Conservation (phyloP, 1,140 invertebrate genomes). For the Ditylenchus dipsaci region DNA sequence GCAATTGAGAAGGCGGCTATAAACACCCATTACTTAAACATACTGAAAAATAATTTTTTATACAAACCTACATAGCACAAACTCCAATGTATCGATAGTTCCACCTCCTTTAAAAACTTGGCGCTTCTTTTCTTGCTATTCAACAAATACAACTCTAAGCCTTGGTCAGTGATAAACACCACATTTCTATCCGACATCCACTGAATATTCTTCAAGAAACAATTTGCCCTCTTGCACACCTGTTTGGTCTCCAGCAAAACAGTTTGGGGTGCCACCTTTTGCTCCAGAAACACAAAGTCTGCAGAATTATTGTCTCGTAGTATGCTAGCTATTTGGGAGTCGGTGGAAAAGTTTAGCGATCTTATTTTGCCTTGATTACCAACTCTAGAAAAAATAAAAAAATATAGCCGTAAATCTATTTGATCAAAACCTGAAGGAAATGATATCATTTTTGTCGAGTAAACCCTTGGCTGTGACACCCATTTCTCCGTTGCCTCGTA, state of each 20-base stretch:
- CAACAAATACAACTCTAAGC: constrained; percentile 21
- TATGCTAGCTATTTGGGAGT: constrained; percentile 17
- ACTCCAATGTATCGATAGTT: constrained; percentile 8
- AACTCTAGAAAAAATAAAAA: constrained; percentile 18
- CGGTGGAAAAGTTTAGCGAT: constrained; percentile 28
- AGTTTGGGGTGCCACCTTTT: neutral
- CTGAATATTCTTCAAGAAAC: constrained; percentile 9
- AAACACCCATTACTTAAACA: no score
- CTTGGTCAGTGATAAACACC: constrained; percentile 17
- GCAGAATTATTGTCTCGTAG: constrained; percentile 8
- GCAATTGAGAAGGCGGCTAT: constrained; percentile 26
- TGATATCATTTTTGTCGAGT: constrained; percentile 13
- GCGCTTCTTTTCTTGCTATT: constrained; percentile 22
- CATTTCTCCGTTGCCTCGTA: constrained; percentile 28
- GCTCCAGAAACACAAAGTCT: constrained; percentile 29
- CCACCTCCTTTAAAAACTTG: constrained; percentile 22
- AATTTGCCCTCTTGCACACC: neutral
- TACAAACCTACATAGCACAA: constrained; percentile 28
- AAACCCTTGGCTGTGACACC: constrained; percentile 30
- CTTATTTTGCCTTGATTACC: constrained; percentile 17
- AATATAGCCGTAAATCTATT: neutral
- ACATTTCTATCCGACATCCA: constrained; percentile 26
- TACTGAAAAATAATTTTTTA: constrained; percentile 13
- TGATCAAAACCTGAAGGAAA: constrained; percentile 18
- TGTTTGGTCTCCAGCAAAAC: neutral